Base-by-base conservation (phyloP, 1,140 invertebrate species). In the Neodiprion fabricii region DNA sequence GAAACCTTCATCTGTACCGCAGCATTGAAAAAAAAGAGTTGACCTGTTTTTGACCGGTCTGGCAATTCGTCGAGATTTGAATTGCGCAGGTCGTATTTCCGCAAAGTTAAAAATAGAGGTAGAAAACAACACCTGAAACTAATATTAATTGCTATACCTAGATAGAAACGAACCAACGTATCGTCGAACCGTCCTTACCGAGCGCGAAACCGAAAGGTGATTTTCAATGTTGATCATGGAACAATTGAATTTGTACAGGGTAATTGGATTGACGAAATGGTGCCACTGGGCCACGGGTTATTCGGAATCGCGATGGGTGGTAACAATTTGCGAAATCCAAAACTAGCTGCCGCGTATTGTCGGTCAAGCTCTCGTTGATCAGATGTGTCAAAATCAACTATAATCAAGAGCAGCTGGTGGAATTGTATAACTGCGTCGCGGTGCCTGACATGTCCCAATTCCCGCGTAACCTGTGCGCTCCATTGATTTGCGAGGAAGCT, bases 311-410 rank as follows among this genome's bases (percentile, higher is more conserved):
- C 28, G 28, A 5, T 40, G 28, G 7, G 11, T 12, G 53, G 53
- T 61, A 61, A 61, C 53, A 61, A 61, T 61, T 61, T 61, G 53
- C 53, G n/a, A 61, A 61, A 61, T 61, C 53, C 53, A 17, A 61
- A 61, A 61, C 53, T 61, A 61, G 53, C 11, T 17, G 8, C 28
- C 11, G 53, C n/a, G 53, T 12, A 61, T 9, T 40, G 28, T 40
- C 28, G 28, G 28, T 5, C 28, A 5, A 40, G 28, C 28, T 61
- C 53, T 12, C 53, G 53, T 61, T 61, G 53, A 61, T 61, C 53
- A 61, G 0, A 61, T 61, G 53, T 61, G 53, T 61, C 53, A 61
- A 61, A 61, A 14, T 17, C 53, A 17, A 61, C 53, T 61, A 7
- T 61, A 61, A 61, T 61, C 53, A 61, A 61, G 53, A 61, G 53